phyloP scores from a whole-genome alignment of 2,888 invertebrate species.

The Mesorhabditis belari region DNA sequence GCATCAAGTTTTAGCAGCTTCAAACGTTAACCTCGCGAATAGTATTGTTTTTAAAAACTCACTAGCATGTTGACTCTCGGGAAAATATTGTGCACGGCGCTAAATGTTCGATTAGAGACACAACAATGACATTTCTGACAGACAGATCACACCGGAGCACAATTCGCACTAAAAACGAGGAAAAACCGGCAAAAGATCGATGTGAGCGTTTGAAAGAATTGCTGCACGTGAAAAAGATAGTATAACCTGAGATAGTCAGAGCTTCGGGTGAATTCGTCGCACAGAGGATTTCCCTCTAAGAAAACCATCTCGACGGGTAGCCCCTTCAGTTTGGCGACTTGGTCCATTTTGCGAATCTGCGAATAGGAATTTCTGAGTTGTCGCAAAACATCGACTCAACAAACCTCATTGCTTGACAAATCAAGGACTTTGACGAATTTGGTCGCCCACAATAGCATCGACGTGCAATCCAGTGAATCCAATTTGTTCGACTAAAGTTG shows the following conservation, averaged over 20 bases:
- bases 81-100: slow-evolving; percentile 39
- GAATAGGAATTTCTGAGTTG: background rate
- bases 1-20: background rate
- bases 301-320: slow-evolving; percentile 38
- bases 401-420: slow-evolving; percentile 43
- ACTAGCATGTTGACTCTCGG: slow-evolving; percentile 39
- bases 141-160: background rate
- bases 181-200: background rate
- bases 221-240: background rate
- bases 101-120: slow-evolving; percentile 16
- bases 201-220: background rate
- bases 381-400: background rate
- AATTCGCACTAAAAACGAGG: background rate
- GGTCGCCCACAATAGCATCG: slow-evolving; percentile 32
- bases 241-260: slow-evolving; percentile 22
- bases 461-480: slow-evolving; percentile 32
- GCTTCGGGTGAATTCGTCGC: slow-evolving; percentile 20
- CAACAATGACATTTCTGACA: background rate
- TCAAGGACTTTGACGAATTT: slow-evolving; percentile 42
- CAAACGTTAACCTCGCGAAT: background rate
- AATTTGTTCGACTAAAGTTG: slow-evolving; percentile 38
- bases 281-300: slow-evolving; percentile 46
- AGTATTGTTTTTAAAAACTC: slow-evolving; percentile 12
- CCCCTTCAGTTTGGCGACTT: slow-evolving; percentile 35
- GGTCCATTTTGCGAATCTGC: slow-evolving; percentile 33